Base-by-base conservation (phyloP, 2,113 vertebrate species). In the Ranitomeya imitator region DNA sequence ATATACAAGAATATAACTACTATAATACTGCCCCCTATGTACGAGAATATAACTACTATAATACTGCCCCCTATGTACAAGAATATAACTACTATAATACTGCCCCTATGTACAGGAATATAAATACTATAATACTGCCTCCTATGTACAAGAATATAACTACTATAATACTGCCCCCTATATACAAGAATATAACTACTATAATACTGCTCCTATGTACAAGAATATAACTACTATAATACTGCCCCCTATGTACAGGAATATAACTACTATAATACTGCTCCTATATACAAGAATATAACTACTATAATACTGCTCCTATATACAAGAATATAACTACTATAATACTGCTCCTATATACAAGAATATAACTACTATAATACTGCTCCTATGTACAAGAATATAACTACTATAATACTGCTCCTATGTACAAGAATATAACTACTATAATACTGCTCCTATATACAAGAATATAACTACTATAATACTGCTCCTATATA, bases 1-100 rank as follows among this genome's bases (percentile, higher is more conserved):
- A 71, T 71, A 6, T 71, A 71, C 67, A 73, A 45, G 71, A 73
- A 37, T 73, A 37, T 73, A 73, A 73, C 71, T 73, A 65, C 61
- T 65, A 65, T 65, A 65, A 65, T 15, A 4, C 13, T 13, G 3
- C 60, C n/a, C 8, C 61, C 61, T 65, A 65, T 65, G 10, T 65
- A 65, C 18, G 21, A 65, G 61, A 65, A 65, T 65, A 65, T 65
- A 65, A 31, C 4, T 65, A 65, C 61, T 65, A 65, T 65, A 65
- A 65, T 65, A 65, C 61, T 21, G 61, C 19, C 13, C n/a, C 61
- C 61, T 31, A 31, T 31, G 26, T 31, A 31, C n/a, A 71, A 71
- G 13, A 37, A 16, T 31, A 37, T 71, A 71, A 31, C 69, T 71
- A 37, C 26, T 71, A 71, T 31, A 71, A 15, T 9, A 71, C 1